Conservation (phyloP, 2,888 invertebrate genomes). For the Lasioglossum villosulum region DNA sequence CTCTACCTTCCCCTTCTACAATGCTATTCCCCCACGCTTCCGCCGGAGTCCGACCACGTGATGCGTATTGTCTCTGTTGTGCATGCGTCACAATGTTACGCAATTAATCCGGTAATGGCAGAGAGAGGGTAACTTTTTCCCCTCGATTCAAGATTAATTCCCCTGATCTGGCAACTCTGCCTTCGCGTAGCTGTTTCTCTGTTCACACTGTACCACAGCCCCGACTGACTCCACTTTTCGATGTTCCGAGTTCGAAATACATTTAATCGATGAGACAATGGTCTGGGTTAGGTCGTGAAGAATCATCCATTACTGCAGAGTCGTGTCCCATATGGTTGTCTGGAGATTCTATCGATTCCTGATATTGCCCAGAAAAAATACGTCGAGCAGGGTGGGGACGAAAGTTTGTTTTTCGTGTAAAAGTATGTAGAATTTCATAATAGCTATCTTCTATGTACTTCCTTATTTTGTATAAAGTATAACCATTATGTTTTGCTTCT, state of each 20-base stretch:
- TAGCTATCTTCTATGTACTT: background rate
- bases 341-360: background rate
- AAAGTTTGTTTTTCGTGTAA: background rate
- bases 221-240: constrained; percentile 50
- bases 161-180: too few relatives aligned
- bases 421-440: background rate
- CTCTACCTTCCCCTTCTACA: too few relatives aligned
- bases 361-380: background rate
- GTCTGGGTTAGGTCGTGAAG: background rate
- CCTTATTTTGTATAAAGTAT: background rate
- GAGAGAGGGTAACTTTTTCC: too few relatives aligned
- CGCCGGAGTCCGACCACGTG: too few relatives aligned
- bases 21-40: too few relatives aligned
- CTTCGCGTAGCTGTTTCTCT: constrained; percentile 11
- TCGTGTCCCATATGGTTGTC: background rate
- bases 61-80: too few relatives aligned
- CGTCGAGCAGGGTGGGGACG: background rate
- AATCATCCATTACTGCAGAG: background rate
- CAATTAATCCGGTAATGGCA: too few relatives aligned
- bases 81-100: too few relatives aligned
- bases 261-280: background rate
- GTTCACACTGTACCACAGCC: constrained; percentile 13
- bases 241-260: background rate
- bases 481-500: background rate
- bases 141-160: too few relatives aligned